Evolutionary conservation across 2,797 vertebrate genomes (phyloP).

Genomic region (Catamblyrhynchus diadema): DNA sequence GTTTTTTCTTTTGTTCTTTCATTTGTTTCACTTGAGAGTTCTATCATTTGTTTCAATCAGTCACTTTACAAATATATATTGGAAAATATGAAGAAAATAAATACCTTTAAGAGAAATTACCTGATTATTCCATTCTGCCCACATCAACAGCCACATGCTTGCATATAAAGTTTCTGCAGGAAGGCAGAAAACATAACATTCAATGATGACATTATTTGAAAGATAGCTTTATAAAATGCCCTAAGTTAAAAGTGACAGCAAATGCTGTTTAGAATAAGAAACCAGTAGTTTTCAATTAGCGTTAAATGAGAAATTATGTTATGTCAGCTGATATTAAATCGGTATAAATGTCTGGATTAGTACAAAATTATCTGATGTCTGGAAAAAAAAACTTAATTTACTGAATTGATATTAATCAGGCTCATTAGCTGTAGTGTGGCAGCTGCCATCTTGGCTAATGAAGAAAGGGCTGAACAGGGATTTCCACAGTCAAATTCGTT

Average conservation of each 20-base stretch:
- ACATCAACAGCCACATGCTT: background rate
- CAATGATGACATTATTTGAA: background rate
- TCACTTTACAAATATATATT: background rate
- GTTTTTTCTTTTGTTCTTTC: background rate
- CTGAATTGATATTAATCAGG: slow-evolving; percentile 47
- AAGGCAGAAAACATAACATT: background rate
- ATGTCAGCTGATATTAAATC: slow-evolving; percentile 47
- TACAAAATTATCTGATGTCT: slow-evolving; percentile 56
- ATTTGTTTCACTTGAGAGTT: background rate
- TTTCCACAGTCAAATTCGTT: background rate
- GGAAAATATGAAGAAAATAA: background rate
- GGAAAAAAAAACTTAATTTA: slow-evolving; percentile 38
- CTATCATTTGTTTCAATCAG: background rate
- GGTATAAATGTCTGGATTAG: slow-evolving; percentile 52
- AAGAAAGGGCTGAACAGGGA: background rate
- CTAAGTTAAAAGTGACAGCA: slow-evolving; percentile 1
- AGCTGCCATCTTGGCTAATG: slow-evolving; percentile 30
- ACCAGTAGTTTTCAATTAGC: slow-evolving; percentile 55
- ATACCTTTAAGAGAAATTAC: background rate
- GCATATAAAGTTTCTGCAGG: background rate
- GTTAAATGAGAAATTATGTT: slow-evolving; percentile 55
- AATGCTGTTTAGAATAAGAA: slow-evolving; percentile 46
- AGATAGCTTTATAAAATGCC: background rate
- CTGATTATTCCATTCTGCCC: background rate
- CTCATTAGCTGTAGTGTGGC: background rate